A percentile compares a stretch with the other conserved stretches of the same genome.
These are phyloP conservation scores for Theonella swinhoei DNA, from an alignment of 37 sponge, comb jelly and placozoan genomes.

Conservation along the genomic window DNA sequence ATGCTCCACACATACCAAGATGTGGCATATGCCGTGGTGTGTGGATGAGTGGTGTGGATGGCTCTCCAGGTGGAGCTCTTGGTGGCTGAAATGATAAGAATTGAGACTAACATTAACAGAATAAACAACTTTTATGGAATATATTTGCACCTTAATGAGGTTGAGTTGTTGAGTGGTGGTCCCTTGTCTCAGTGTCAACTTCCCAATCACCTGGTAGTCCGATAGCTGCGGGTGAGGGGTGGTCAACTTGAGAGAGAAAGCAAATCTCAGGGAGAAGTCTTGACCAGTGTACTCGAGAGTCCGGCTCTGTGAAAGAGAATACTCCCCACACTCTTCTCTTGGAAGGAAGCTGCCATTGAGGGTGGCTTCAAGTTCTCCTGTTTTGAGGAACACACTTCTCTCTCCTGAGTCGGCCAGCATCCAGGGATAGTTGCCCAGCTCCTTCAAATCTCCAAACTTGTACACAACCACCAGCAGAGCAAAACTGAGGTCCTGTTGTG, in stretches of 20 bases:
- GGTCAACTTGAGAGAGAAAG: constrained; percentile 46
- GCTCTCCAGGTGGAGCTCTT: no score
- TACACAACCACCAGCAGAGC: constrained; percentile 48
- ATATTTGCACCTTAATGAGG: constrained; percentile 59
- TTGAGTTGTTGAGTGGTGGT: constrained; percentile 7
- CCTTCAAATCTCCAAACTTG: constrained; percentile 53
- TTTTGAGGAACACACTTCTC: constrained; percentile 17
- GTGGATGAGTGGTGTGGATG: no score
- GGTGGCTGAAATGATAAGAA: no score
- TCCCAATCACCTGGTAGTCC: constrained; percentile 54
- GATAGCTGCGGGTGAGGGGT: constrained; percentile 4
- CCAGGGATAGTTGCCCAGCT: constrained; percentile 55
- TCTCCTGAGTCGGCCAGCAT: constrained; percentile 42
- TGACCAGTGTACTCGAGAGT: constrained; percentile 34
- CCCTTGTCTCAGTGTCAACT: constrained; percentile 39
- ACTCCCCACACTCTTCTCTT: constrained; percentile 18
- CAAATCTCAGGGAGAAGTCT: constrained; percentile 53
- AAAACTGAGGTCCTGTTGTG: constrained; percentile 1
- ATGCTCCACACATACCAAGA: no score
- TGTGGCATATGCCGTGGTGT: no score
- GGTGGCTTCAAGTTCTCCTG: constrained; percentile 28
- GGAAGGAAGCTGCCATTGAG: constrained; percentile 39
- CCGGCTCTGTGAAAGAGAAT: not conserved
- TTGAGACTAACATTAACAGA: no score
- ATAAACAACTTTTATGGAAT: not conserved